Evolutionary conservation across 1,140 invertebrate genomes (phyloP), one percentile per base, ranked within the genome.

Genomic region (Achatina immaculata): DNA sequence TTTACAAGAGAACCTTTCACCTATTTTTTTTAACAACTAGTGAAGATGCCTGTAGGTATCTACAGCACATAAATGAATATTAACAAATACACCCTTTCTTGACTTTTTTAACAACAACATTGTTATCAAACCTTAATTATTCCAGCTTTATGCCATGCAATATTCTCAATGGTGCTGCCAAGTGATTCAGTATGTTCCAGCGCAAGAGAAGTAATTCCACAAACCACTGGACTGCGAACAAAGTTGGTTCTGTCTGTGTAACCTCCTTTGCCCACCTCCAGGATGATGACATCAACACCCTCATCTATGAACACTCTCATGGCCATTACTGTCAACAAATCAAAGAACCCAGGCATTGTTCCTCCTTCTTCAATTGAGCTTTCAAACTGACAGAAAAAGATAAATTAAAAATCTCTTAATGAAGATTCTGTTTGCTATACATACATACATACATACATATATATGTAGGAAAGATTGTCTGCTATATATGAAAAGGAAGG

Each of bases 261-360:
- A 0, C 99, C 99, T 0, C 99, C 99, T 84, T 99, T 98, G n/a
- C 99, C 99, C 68, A 99, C 98, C 93, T 99, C 99, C 6, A 99
- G 89, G 65, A 99, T 94, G 0, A 95, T 96, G 9, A 98, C 97
- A 90, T 99, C 97, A 34, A 94, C 92, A n/a, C 96, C 94, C 88
- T 97, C 95, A 74, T 94, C 91, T 0, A 97, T 69, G 90, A 99
- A 99, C 4, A 98, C 92, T 19, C 58, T 62, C 58, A 62, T 62
- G 58, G 58, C 58, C 58, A 62, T 62, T 19, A 62, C 58, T 62
- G 58, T 62, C 58, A 62, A 62, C 58, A 62, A 16, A 31, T 62
- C 58, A 62, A 62, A 62, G 58, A 62, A 62, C 1, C 58, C 58
- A 62, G 58, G 58, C 58, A 62, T 62, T 31, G n/a, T 28, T 62